Base-by-base conservation (phyloP, 2,888 invertebrate species). In the Athalia circularis region DNA sequence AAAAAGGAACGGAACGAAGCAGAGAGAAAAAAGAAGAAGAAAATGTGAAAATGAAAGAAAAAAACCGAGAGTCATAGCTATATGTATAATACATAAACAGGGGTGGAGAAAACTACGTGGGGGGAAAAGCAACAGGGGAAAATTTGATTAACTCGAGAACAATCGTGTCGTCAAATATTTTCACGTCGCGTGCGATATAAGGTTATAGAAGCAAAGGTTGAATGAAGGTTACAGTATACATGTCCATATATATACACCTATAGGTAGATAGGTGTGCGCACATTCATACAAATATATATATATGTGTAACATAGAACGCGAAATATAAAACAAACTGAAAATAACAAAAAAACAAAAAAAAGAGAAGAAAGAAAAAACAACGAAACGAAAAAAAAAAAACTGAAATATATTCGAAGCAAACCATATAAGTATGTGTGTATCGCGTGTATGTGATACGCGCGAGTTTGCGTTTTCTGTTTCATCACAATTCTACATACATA, bases 81-180 rank as follows among this genome's bases (percentile, higher is more conserved):
- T 7, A 2, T 9, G 1, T 9, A 70, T 8, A n/a, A 47, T n/a
- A 4, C 8, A 4, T 8, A 59, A n/a, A 47, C 54, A 57, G 57
- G 57, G 57, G 57, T 45, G 45, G 13, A 11, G 3, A 5, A 11
- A 61, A 6, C 61, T n/a, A 15, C 61, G 15, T 6, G 29, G 15
- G 29, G 29, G 8, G 52, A 72, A 65, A 59, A 72, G 70, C 59
- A 72, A 72, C 45, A 72, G 59, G 57, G 70, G 59, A n/a, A 29
- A 72, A 72, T 72, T 72, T 72, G 59, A 72, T 72, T 72, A 72
- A 72, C 70, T 72, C 57, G 59, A 72, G 70, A 59, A 72, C 57
- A 72, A 72, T 59, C 70, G 13, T 59, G 70, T 59, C 70, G 57
- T 72, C 70, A 72, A 59, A 72, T 59, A 72, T 72, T 72, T 72